Conservation (phyloP, 2,113 vertebrate genomes). For the Bubalus kerabau region DNA sequence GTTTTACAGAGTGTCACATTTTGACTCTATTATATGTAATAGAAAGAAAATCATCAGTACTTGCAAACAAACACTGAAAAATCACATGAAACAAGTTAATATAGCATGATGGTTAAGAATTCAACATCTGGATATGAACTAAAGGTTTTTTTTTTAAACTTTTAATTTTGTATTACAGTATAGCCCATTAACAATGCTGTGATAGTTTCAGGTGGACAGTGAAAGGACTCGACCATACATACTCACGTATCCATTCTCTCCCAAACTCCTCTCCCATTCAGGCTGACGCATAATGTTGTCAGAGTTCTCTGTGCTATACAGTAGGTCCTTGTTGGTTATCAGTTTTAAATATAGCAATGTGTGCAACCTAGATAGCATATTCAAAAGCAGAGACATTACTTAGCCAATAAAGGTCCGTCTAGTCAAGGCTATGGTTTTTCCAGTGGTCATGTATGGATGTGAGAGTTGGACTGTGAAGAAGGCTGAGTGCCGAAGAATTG, state of each 20-base stretch:
- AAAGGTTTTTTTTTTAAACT: not conserved
- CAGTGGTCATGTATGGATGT: too few relatives aligned
- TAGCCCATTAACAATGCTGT: not conserved
- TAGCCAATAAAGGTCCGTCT: too few relatives aligned
- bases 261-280: not conserved
- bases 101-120: not conserved
- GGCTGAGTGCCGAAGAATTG: accelerated
- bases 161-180: not conserved
- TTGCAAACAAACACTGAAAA: not conserved
- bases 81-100: not conserved
- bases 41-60: not conserved
- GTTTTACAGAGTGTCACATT: not conserved
- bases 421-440: too few relatives aligned
- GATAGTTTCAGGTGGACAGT: not conserved
- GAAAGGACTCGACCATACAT: not conserved
- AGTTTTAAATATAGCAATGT: not conserved
- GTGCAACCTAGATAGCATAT: not conserved
- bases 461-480: too few relatives aligned
- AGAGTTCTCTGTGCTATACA: not conserved
- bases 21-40: not conserved
- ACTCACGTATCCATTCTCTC: not conserved
- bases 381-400: too few relatives aligned
- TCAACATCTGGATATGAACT: not conserved
- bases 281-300: not conserved
- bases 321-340: not conserved